A percentile compares a stretch with the other conserved stretches of the same genome.
Evolutionary conservation across 2,113 vertebrate genomes (phyloP).

Genomic region (Pelvicachromis taeniatus): DNA sequence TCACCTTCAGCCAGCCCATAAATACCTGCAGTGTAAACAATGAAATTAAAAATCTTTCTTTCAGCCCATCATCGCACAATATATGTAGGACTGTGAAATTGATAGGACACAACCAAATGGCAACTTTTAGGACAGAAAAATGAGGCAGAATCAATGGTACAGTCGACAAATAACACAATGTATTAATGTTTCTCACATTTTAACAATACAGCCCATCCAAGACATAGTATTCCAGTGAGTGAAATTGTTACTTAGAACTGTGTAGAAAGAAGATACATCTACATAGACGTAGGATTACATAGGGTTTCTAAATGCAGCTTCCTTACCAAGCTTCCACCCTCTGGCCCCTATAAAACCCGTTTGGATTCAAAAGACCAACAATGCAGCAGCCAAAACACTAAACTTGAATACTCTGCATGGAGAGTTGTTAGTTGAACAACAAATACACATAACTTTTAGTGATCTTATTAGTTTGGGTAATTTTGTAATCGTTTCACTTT

Average conservation of each 20-base stretch:
- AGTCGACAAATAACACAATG: neutral
- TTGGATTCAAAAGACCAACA: neutral
- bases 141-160: neutral
- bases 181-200: neutral
- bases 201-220: neutral
- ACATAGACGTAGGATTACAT: too few relatives aligned
- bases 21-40: slow-evolving; percentile 74
- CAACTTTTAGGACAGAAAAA: neutral
- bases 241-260: neutral
- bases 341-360: neutral
- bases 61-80: neutral
- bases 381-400: neutral
- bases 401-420: neutral
- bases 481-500: neutral
- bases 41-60: neutral
- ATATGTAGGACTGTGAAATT: neutral
- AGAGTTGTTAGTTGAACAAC: neutral
- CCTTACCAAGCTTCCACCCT: neutral
- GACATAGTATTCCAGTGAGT: neutral
- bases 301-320: neutral
- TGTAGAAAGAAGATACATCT: neutral
- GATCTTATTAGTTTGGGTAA: neutral
- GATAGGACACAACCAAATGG: neutral
- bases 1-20: slow-evolving; percentile 87
- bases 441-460: neutral